Percentiles rank a stretch among this genome's conserved stretches.
These are phyloP conservation scores for Microctonus aethiopoides DNA, from an alignment of 2,888 invertebrate species.

Conservation along the genomic window DNA sequence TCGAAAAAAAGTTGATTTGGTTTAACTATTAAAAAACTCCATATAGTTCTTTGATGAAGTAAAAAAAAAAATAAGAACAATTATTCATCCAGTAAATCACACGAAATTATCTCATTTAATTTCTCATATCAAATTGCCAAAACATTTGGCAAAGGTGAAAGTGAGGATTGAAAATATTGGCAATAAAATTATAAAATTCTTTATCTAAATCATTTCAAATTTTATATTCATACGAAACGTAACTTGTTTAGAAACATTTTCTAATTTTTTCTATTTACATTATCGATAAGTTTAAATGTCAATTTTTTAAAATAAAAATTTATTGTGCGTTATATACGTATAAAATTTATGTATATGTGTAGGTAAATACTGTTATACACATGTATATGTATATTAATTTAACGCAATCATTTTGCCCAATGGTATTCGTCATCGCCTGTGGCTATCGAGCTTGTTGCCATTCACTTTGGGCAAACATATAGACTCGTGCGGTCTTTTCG, in stretches of 20 bases:
- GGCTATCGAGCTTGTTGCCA: slow-evolving; percentile 32
- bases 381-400: neutral
- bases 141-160: slow-evolving; percentile 5
- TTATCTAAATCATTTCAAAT: no score
- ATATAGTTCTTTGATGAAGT: neutral
- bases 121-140: neutral
- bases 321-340: no score
- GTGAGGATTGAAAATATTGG: slow-evolving; percentile 16
- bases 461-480: slow-evolving; percentile 41
- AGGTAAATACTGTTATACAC: neutral
- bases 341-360: no score
- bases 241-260: no score
- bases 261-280: no score
- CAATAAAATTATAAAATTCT: no score
- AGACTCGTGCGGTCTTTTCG: slow-evolving; percentile 45
- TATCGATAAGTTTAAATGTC: no score
- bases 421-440: slow-evolving; percentile 9
- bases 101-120: neutral
- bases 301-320: no score
- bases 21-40: neutral
- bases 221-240: no score
- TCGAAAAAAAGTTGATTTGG: neutral
- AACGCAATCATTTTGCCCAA: neutral
- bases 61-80: neutral
- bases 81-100: neutral